Conservation (phyloP, 1,140 invertebrate genomes). For the Sitobion miscanthi region DNA sequence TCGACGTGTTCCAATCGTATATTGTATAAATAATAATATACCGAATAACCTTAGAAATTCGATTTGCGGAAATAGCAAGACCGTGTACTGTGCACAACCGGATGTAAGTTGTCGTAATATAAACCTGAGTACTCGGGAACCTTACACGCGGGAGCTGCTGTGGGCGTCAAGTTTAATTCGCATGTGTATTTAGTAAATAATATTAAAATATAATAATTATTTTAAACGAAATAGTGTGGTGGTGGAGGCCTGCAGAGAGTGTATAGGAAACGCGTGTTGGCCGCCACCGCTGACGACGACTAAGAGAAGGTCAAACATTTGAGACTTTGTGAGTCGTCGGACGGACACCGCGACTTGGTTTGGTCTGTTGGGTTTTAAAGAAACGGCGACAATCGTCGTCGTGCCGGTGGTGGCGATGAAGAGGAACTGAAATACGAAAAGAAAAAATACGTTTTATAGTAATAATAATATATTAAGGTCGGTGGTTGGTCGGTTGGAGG, state of each 20-base stretch:
- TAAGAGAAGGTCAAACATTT: neutral
- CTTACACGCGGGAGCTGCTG: neutral
- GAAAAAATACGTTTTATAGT: conserved; percentile 14
- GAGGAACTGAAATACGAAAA: neutral
- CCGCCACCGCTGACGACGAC: neutral
- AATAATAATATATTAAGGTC: too few relatives aligned
- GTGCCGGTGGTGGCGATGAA: neutral
- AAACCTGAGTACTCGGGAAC: neutral
- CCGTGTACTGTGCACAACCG: neutral
- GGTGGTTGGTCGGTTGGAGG: neutral
- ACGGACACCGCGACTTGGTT: neutral
- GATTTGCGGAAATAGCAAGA: neutral
- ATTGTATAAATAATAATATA: neutral
- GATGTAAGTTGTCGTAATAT: conserved; percentile 22
- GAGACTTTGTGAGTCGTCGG: neutral
- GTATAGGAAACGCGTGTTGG: conserved; percentile 12
- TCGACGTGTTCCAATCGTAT: neutral
- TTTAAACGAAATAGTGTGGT: neutral
- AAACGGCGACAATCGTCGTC: neutral
- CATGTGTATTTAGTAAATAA: neutral
- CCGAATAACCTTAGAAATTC: neutral
- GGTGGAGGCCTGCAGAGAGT: neutral
- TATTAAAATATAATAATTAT: neutral
- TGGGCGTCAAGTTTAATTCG: neutral
- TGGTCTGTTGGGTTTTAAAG: neutral